phyloP scores from a whole-genome alignment of 64 coral and sea anemone genomes.

The Cladopsammia gracilis region DNA sequence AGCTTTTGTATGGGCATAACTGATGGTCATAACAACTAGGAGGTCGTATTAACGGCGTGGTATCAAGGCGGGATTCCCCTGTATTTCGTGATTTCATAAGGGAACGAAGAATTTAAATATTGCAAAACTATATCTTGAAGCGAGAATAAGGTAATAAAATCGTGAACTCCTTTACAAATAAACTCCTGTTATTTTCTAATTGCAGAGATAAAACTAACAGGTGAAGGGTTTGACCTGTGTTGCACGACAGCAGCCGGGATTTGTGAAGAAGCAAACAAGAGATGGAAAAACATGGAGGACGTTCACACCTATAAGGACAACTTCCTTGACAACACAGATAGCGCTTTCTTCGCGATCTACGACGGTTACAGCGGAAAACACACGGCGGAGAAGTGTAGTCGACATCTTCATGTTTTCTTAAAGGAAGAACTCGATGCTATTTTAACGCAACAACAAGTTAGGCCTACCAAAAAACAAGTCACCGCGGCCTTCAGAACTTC shows the following conservation, averaged over 20 bases:
- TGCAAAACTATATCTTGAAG: too few species aligned
- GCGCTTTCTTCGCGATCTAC: slow-evolving; percentile 87
- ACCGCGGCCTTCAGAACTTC: slow-evolving; percentile 70
- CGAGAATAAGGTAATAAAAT: too few species aligned
- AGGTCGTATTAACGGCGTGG: too few species aligned
- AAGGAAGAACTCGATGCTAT: slow-evolving; percentile 63
- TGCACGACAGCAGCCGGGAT: slow-evolving; percentile 75
- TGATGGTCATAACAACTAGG: too few species aligned
- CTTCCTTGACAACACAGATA: slow-evolving; percentile 61
- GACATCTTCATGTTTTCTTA: slow-evolving; percentile 77
- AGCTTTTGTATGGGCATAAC: too few species aligned
- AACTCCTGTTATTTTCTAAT: not conserved
- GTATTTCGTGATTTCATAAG: too few species aligned
- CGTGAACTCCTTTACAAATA: not conserved
- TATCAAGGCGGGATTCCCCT: too few species aligned
- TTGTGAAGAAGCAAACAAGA: slow-evolving; percentile 82
- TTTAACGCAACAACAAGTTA: not conserved
- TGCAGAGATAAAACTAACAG: slow-evolving; percentile 21
- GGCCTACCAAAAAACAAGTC: slow-evolving; percentile 50
- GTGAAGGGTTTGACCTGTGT: slow-evolving; percentile 38
- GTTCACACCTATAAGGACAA: slow-evolving; percentile 75
- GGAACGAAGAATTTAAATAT: too few species aligned
- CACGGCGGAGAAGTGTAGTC: slow-evolving; percentile 80
- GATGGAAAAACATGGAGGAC: slow-evolving; percentile 97
- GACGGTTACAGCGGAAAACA: slow-evolving; percentile 87